Base-by-base conservation (phyloP, 2,113 vertebrate genomes). In the Phrynosoma blainvillii region DNA sequence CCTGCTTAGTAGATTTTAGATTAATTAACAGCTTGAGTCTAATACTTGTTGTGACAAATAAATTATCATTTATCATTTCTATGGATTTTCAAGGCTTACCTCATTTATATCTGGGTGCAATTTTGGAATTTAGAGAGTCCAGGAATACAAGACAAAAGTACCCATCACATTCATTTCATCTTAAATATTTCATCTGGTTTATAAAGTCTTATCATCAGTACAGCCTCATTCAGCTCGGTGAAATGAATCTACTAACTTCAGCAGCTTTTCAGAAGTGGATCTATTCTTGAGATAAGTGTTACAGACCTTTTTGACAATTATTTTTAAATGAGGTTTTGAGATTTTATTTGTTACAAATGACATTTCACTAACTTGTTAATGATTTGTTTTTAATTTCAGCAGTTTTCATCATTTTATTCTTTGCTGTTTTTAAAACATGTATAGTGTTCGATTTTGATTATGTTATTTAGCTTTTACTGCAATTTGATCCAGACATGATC, bases 21-120 rank as follows among this genome's bases (percentile, higher is more conserved):
- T 83, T 88, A 73, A 77, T 82, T 88, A 83, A 77, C 40, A 54
- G 59, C 80, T 76, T 66, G 80, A 88, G 83, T n/a, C 52, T 54
- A 77, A 68, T 88, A 83, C 74, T 77, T 70, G 74, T 71, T 77
- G 73, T 77, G 62, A 68, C 73, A 42, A 84, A 42, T 54, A 74
- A 62, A 87, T 62, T 74, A 82, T 65, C 59, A 83, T 83, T n/a
- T 42, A 54, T 77, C 30, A 77, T 54, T 75, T 71, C 52, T 73
- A 87, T 74, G 14, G 36, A 36, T 75, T 68, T 78, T 77, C n/a
- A 47, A 23, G 70, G 47, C n/a, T 56, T 84, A 16, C 0, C n/a
- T 70, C n/a, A 70, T 66, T 70, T 27, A 83, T 77, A 83, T 77
- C 47, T 65, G 13, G 40, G 30, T 23, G 14, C 40, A 23, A 30